Evolutionary conservation across 2,888 invertebrate genomes (phyloP).

Genomic region (Hydrotaea diabolus): DNA sequence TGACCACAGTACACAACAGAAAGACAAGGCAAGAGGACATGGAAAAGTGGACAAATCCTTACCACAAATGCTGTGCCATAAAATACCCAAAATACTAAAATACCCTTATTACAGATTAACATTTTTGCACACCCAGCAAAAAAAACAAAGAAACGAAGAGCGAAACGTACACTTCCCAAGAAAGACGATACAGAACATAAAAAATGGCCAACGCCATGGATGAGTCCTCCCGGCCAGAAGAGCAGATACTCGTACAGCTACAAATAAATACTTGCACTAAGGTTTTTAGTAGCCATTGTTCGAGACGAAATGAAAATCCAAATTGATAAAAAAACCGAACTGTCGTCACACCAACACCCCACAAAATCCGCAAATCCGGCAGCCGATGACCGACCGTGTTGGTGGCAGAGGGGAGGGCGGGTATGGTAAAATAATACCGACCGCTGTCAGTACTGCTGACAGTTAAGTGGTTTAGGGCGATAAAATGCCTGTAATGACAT

Average conservation of each 20-base stretch:
- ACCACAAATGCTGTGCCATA: constrained; percentile 29
- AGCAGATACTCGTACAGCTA: constrained; percentile 30
- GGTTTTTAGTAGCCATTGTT: constrained; percentile 44
- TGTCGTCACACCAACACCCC: constrained; percentile 57
- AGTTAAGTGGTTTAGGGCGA: constrained; percentile 79
- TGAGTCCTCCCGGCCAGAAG: not conserved
- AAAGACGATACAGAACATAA: constrained; percentile 22
- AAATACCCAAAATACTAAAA: constrained; percentile 77
- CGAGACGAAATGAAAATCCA: constrained; percentile 36
- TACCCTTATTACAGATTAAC: constrained; percentile 79
- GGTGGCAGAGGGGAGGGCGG: not conserved
- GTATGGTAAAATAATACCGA: constrained; percentile 63
- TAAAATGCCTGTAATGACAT: constrained; percentile 72
- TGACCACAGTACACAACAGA: constrained; percentile 51
- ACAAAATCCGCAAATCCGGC: constrained; percentile 68
- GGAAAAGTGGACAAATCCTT: constrained; percentile 77
- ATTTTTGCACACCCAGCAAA: constrained; percentile 66
- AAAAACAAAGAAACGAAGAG: too few relatives aligned
- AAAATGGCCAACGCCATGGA: constrained; percentile 44
- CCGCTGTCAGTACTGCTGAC: constrained; percentile 79
- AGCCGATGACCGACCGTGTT: too few relatives aligned
- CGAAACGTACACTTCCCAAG: not conserved
- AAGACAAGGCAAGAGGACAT: constrained; percentile 36
- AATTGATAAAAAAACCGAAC: constrained; percentile 34
- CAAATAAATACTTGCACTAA: too few relatives aligned